These are phyloP conservation scores for Leptinotarsa peninsularis DNA, from an alignment of 2,888 invertebrate genomes.

Conservation along the genomic window DNA sequence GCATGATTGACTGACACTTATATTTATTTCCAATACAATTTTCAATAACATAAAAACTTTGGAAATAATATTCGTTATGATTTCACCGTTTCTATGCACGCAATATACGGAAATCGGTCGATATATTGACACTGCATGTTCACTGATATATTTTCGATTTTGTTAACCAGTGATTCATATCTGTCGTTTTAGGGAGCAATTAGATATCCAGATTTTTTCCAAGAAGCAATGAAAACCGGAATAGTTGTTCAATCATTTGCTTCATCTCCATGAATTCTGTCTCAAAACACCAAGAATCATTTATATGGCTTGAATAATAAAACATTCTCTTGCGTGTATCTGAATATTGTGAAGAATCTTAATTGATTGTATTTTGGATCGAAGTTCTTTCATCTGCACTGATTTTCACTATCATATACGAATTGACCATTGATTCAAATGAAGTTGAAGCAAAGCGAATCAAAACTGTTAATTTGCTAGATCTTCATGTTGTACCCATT, in stretches of 20 bases:
- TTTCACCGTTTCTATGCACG: constrained; percentile 4
- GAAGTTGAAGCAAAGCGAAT: not conserved
- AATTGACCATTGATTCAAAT: not conserved
- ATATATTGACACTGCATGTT: constrained; percentile 30
- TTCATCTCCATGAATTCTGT: not conserved
- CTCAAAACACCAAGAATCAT: not conserved
- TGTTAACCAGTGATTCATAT: not conserved
- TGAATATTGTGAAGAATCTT: too few species aligned
- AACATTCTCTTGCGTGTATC: too few species aligned
- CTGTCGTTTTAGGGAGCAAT: not conserved
- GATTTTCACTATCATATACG: too few species aligned
- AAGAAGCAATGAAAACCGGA: not conserved
- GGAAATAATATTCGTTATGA: not conserved
- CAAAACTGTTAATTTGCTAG: not conserved
- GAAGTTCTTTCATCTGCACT: too few species aligned
- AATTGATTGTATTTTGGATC: too few species aligned
- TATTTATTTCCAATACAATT: constrained; percentile 16
- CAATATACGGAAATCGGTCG: not conserved
- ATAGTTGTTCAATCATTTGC: not conserved
- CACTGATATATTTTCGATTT: constrained; percentile 23
- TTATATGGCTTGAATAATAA: too few species aligned
- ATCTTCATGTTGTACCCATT: not conserved
- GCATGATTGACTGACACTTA: constrained; percentile 3
- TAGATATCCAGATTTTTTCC: not conserved
- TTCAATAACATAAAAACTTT: constrained; percentile 10